A percentile compares a stretch with the other conserved stretches of the same genome.
Conservation (phyloP, 1,140 invertebrate genomes). For the Pristionchus pacificus region DNA sequence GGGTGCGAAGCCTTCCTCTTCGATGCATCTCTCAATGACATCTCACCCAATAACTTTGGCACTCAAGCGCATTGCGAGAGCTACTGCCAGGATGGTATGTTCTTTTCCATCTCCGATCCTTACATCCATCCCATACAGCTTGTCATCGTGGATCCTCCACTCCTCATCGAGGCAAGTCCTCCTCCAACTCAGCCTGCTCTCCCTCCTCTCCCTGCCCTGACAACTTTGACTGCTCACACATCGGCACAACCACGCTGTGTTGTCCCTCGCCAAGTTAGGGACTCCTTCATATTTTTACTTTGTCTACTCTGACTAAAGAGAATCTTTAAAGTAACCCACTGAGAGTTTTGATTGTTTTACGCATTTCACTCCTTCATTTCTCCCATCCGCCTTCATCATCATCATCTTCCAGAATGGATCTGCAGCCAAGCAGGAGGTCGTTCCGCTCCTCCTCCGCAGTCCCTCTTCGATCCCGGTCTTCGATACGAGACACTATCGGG, state of each 20-base stretch:
- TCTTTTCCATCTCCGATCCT: constrained; percentile 4
- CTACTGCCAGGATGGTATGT: constrained; percentile 44
- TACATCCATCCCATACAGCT: no score
- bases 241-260: neutral
- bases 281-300: no score
- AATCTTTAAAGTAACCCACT: neutral
- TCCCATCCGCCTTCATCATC: no score
- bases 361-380: neutral
- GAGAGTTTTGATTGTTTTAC: neutral
- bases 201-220: neutral
- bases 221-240: neutral
- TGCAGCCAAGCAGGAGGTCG: constrained; percentile 22
- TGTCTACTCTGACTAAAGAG: no score
- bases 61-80: constrained; percentile 54
- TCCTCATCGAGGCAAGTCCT: no score
- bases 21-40: constrained; percentile 30
- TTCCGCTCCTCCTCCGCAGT: constrained; percentile 1
- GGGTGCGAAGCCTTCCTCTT: constrained; percentile 52
- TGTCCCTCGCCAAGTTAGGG: neutral
- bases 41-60: constrained; percentile 54
- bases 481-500: constrained; percentile 26
- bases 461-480: constrained; percentile 26
- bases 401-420: constrained; percentile 26
- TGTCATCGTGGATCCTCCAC: neutral
- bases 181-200: neutral